Percentiles rank a stretch among this genome's conserved stretches.
Conservation (phyloP, 2,888 invertebrate species). For the Nephrotoma guestfalica region DNA sequence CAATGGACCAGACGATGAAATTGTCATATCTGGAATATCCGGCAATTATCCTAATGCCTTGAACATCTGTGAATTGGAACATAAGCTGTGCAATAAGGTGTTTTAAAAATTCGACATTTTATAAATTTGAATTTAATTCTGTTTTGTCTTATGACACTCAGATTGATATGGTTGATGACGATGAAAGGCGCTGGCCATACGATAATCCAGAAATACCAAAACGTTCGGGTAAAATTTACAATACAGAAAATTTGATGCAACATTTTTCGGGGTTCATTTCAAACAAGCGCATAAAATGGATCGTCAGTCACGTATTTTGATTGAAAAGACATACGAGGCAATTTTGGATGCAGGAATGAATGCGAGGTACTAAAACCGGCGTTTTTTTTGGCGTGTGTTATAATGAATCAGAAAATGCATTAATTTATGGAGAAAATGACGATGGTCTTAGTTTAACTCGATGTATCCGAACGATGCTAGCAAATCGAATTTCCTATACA, state of each 20-base stretch:
- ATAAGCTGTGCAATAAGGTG: background rate
- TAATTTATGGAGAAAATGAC: slow-evolving; percentile 48
- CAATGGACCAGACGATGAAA: slow-evolving; percentile 28
- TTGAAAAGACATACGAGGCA: slow-evolving; percentile 66
- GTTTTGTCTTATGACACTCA: slow-evolving; percentile 19
- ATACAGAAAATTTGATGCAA: slow-evolving; percentile 58
- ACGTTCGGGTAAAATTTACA: slow-evolving; percentile 54
- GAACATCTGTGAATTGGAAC: background rate
- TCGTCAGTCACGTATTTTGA: slow-evolving; percentile 60
- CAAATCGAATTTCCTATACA: slow-evolving; percentile 79
- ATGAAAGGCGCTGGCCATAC: slow-evolving; percentile 49
- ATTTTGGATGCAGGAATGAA: slow-evolving; percentile 59
- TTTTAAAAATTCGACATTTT: background rate
- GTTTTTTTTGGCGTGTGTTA: slow-evolving; percentile 59
- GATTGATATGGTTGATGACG: slow-evolving; percentile 61
- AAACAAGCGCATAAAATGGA: slow-evolving; percentile 65
- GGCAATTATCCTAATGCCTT: slow-evolving; percentile 43
- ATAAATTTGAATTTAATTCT: background rate
- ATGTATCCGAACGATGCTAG: slow-evolving; percentile 82
- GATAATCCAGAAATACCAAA: slow-evolving; percentile 60
- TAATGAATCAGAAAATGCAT: slow-evolving; percentile 57
- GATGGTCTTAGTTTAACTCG: slow-evolving; percentile 33
- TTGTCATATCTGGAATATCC: slow-evolving; percentile 43
- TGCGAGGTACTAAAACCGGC: slow-evolving; percentile 53
- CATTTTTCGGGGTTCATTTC: slow-evolving; percentile 60